Evolutionary conservation across 2,797 vertebrate species (phyloP).

Genomic region (Hippoglossus hippoglossus): DNA sequence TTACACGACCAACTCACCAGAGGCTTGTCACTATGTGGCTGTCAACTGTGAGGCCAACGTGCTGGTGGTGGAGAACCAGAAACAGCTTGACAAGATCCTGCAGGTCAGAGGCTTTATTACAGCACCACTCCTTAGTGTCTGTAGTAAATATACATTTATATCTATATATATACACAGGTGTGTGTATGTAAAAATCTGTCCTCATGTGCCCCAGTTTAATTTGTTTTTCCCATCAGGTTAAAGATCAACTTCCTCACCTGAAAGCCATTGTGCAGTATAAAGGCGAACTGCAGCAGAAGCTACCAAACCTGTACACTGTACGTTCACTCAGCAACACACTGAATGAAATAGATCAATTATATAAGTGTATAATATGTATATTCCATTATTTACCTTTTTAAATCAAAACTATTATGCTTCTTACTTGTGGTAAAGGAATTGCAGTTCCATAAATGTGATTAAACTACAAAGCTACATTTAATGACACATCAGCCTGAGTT

Average conservation of each 20-base stretch:
- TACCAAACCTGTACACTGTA: conserved; percentile 82
- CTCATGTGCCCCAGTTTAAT: conserved; percentile 9
- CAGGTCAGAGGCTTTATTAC: conserved; percentile 70
- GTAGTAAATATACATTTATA: neutral
- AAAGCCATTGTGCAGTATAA: conserved; percentile 88
- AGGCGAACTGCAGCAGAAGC: conserved; percentile 79
- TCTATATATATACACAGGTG: neutral
- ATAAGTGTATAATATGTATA: no score
- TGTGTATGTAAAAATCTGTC: neutral
- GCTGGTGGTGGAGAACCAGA: conserved; percentile 85
- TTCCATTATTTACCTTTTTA: no score
- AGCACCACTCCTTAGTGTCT: neutral
- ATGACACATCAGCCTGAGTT: neutral
- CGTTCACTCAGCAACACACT: conserved; percentile 25
- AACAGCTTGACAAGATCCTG: conserved; percentile 86
- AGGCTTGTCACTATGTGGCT: conserved; percentile 85
- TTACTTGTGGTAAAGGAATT: neutral
- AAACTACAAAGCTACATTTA: neutral
- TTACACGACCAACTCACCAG: conserved; percentile 85
- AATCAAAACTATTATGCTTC: no score
- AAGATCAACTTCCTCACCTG: conserved; percentile 83
- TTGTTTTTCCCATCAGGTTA: conserved; percentile 72
- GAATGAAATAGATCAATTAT: neutral
- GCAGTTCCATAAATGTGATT: neutral
- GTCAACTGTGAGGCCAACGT: conserved; percentile 82